phyloP scores from a whole-genome alignment of 1,140 invertebrate species.

The Camponotus vicinus region DNA sequence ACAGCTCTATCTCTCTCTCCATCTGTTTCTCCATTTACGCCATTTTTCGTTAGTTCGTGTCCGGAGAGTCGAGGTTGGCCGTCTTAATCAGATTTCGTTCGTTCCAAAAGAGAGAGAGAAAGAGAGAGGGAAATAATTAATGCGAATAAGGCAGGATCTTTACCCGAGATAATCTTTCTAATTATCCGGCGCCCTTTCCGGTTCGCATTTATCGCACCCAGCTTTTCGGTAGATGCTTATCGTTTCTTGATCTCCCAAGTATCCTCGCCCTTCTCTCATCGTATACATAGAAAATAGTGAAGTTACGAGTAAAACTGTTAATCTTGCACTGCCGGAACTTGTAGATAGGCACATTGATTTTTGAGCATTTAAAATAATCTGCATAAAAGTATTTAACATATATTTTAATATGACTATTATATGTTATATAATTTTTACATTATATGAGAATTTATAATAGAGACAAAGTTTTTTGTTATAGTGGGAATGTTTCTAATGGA shows the following conservation, averaged over 20 bases:
- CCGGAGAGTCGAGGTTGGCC: not conserved
- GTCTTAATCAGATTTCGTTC: conserved; percentile 69
- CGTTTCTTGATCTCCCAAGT: conserved; percentile 51
- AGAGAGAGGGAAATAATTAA: conserved; percentile 72
- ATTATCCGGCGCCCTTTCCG: conserved; percentile 70
- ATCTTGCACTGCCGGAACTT: conserved; percentile 22
- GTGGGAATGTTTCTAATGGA: not conserved
- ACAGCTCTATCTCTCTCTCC: not conserved
- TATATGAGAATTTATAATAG: not conserved
- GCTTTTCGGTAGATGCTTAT: conserved; percentile 47
- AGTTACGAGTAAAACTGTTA: conserved; percentile 26
- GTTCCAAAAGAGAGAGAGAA: not conserved
- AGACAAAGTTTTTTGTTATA: not conserved
- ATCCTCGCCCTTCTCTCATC: conserved; percentile 32
- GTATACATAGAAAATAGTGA: conserved; percentile 31
- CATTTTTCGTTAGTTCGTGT: conserved; percentile 55
- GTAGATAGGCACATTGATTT: not conserved
- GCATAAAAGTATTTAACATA: not conserved
- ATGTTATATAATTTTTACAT: not conserved
- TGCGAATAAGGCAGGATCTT: conserved; percentile 73
- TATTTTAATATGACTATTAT: conserved; percentile 6
- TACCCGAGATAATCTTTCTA: conserved; percentile 75
- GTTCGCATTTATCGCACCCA: conserved; percentile 21
- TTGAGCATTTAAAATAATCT: not conserved
- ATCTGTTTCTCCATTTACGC: conserved; percentile 1